These are phyloP conservation scores for Otus sunia DNA, from an alignment of 2,113 vertebrate species.

Conservation along the genomic window DNA sequence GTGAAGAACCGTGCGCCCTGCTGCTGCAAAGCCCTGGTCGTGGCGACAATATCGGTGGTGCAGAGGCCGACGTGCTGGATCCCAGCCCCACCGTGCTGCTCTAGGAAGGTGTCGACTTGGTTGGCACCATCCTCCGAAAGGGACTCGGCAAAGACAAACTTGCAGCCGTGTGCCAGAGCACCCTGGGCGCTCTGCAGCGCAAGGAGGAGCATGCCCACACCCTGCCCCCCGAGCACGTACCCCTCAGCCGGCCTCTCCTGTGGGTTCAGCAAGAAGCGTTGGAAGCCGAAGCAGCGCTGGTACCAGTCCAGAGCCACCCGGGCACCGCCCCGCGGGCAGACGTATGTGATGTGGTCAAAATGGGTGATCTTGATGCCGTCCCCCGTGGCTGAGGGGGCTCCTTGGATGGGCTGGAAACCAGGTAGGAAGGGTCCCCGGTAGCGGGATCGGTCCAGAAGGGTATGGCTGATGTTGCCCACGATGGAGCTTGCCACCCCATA, in stretches of 20 bases:
- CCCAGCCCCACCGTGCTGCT: slow-evolving; percentile 81
- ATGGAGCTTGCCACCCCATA: slow-evolving; percentile 83
- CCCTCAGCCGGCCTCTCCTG: slow-evolving; percentile 72
- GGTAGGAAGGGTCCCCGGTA: slow-evolving; percentile 85
- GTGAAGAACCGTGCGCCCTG: slow-evolving; percentile 80
- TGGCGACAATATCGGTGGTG: slow-evolving; percentile 80
- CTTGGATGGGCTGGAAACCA: slow-evolving; percentile 73
- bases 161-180: slow-evolving; percentile 62
- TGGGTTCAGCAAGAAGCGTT: slow-evolving; percentile 81
- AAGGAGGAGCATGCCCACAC: slow-evolving; percentile 83
- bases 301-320: slow-evolving; percentile 84
- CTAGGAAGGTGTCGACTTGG: slow-evolving; percentile 88
- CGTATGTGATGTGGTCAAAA: slow-evolving; percentile 91
- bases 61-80: slow-evolving; percentile 89
- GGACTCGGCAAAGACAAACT: slow-evolving; percentile 88
- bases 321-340: slow-evolving; percentile 73
- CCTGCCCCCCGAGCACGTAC: slow-evolving; percentile 65
- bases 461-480: slow-evolving; percentile 87
- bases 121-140: slow-evolving; percentile 75
- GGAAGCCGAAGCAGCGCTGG: slow-evolving; percentile 82
- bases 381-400: not conserved
- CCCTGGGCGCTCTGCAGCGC: slow-evolving; percentile 72
- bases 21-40: slow-evolving; percentile 66
- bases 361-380: slow-evolving; percentile 74
- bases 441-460: slow-evolving; percentile 80